These are phyloP conservation scores for Notodonta ziczac DNA, from an alignment of 2,888 invertebrate genomes.

Conservation along the genomic window DNA sequence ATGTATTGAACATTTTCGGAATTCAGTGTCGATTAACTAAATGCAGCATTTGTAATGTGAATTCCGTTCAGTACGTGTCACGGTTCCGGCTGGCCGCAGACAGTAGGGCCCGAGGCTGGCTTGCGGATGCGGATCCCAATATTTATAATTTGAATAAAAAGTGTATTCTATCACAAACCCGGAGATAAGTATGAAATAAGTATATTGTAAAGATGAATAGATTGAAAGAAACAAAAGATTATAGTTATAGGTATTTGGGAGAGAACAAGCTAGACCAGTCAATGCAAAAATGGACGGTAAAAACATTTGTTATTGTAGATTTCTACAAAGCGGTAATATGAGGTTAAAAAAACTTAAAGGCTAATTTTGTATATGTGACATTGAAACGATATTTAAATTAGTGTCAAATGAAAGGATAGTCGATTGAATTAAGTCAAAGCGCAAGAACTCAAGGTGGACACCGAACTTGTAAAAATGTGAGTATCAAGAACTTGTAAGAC, in stretches of 20 bases:
- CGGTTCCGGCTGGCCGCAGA: constrained; percentile 45
- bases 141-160: constrained; percentile 12
- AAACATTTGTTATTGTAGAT: too few relatives aligned
- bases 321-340: too few relatives aligned
- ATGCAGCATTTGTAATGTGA: constrained; percentile 36
- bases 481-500: constrained; percentile 49
- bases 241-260: background rate
- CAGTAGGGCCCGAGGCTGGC: constrained; percentile 19
- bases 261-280: background rate
- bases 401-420: constrained; percentile 46
- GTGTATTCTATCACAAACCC: constrained; percentile 12
- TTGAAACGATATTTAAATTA: constrained; percentile 32
- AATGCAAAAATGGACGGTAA: background rate
- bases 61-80: constrained; percentile 45
- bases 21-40: constrained; percentile 41
- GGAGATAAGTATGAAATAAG: constrained; percentile 7
- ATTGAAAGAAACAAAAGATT: too few relatives aligned
- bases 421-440: constrained; percentile 28
- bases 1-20: constrained; percentile 13
- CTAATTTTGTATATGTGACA: constrained; percentile 24
- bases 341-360: background rate
- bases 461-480: constrained; percentile 46
- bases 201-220: background rate
- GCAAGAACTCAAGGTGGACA: constrained; percentile 48
- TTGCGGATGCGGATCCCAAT: constrained; percentile 8